phyloP scores from a whole-genome alignment of 2,888 invertebrate genomes.

The Epinotia bilunana region DNA sequence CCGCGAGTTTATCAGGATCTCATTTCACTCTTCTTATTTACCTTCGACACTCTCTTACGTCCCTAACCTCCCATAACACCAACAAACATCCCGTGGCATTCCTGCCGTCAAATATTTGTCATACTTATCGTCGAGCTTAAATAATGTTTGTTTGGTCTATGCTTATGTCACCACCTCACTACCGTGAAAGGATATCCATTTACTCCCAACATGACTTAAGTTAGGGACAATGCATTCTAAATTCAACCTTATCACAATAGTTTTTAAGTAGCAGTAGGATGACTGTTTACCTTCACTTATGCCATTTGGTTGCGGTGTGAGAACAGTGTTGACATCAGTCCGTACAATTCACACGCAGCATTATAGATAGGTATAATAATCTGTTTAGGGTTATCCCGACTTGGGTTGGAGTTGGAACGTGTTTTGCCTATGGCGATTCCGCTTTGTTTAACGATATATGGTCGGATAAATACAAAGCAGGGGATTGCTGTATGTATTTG shows the following conservation, averaged over 20 bases:
- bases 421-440: conserved; percentile 15
- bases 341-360: neutral
- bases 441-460: neutral
- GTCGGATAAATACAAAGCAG: neutral
- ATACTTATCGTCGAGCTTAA: conserved; percentile 26
- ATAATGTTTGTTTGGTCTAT: conserved; percentile 34
- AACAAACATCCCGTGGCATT: conserved; percentile 6
- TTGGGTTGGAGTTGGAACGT: neutral
- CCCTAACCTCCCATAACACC: conserved; percentile 26
- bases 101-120: conserved; percentile 36
- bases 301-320: neutral
- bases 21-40: neutral
- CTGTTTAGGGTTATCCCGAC: conserved; percentile 8
- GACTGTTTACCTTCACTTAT: neutral
- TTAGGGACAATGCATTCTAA: neutral
- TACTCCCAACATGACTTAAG: neutral
- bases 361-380: conserved; percentile 13
- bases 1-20: no score
- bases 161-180: conserved; percentile 36
- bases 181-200: neutral
- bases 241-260: neutral
- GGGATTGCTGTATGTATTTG: neutral
- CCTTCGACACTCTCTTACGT: neutral
- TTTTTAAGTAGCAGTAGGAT: neutral
- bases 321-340: conserved; percentile 6